Base-by-base conservation (phyloP, 2,797 vertebrate genomes). In the Dipus sagitta region DNA sequence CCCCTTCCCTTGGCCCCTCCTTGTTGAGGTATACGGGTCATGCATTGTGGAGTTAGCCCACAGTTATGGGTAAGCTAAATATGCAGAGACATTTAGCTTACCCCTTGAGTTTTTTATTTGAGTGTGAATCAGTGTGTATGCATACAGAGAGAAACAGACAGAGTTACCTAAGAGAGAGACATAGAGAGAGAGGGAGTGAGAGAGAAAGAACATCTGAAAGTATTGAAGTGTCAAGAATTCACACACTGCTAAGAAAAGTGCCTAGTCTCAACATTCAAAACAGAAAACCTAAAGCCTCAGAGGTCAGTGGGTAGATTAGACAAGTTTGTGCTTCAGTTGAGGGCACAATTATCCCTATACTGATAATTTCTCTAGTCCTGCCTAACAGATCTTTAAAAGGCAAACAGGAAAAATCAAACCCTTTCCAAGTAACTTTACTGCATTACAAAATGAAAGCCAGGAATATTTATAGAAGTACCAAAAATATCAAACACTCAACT, bases 331-430 rank as follows among this genome's bases (percentile, higher is more conserved):
- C 30, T 75, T 79, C 42, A 62, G 32, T 38, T 5, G 20, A 72
- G 15, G 23, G 3, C 89, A 84, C 75, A 93, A 90, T 54, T 62
- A 86, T 9, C n/a, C 26, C 34, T 70, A 75, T 13, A 60, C 9
- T 90, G 62, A 65, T 87, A 79, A 76, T n/a, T 87, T n/a, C 17
- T 76, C 42, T 3, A 72, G 18, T 72, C 11, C 5, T 89, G 62
- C 42, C 71, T 84, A 84, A 67, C 3, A 84, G 42, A 92, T 64
- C 68, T 90, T 91, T 87, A 83, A 32, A 91, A 94, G 86, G n/a
- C 12, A 80, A 89, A 84, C 10, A n/a, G 32, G 52, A 79, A 86
- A 32, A 93, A 93, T 75, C 34, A 83, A 91, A 95, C 23, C 60
- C 10, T 78, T 89, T 79, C 68, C 26, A 91, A 79, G 38, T 82